phyloP scores from a whole-genome alignment of 1,140 invertebrate genomes.

The Anagrus nilaparvatae region DNA sequence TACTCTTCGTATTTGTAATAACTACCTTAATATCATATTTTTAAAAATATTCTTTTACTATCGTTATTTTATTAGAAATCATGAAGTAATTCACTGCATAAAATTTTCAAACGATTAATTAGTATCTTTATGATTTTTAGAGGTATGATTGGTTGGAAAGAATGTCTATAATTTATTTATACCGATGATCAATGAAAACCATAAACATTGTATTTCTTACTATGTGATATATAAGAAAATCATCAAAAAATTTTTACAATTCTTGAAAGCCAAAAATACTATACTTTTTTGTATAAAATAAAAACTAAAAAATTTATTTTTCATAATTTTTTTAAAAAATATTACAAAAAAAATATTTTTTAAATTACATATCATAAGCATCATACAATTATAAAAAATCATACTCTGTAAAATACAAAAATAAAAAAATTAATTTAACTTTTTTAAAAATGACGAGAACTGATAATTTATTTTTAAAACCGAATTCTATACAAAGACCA shows the following conservation, averaged over 20 bases:
- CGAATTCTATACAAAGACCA: conserved; percentile 14
- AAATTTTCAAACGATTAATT: conserved; percentile 9
- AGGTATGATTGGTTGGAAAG: conserved; percentile 21
- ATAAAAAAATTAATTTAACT: neutral
- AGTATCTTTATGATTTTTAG: conserved; percentile 11
- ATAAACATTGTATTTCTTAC: conserved; percentile 13
- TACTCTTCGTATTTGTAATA: no score
- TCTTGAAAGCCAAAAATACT: conserved; percentile 29
- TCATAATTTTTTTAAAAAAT: conserved; percentile 18
- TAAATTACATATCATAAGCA: conserved; percentile 16
- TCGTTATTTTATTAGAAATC: no score
- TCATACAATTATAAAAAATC: neutral
- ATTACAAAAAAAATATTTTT: conserved; percentile 15
- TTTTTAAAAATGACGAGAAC: neutral
- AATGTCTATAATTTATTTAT: conserved; percentile 19
- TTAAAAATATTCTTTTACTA: no score
- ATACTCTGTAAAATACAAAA: neutral
- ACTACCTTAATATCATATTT: no score
- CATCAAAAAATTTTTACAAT: conserved; percentile 18
- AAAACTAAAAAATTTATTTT: conserved; percentile 10
- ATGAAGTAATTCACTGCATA: neutral
- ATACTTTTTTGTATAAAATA: conserved; percentile 16
- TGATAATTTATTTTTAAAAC: conserved; percentile 5
- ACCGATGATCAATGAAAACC: no score
- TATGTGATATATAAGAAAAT: conserved; percentile 6